Evolutionary conservation across 2,113 vertebrate genomes (phyloP), one percentile per base, ranked within the genome.

Genomic region (Caracal caracal): DNA sequence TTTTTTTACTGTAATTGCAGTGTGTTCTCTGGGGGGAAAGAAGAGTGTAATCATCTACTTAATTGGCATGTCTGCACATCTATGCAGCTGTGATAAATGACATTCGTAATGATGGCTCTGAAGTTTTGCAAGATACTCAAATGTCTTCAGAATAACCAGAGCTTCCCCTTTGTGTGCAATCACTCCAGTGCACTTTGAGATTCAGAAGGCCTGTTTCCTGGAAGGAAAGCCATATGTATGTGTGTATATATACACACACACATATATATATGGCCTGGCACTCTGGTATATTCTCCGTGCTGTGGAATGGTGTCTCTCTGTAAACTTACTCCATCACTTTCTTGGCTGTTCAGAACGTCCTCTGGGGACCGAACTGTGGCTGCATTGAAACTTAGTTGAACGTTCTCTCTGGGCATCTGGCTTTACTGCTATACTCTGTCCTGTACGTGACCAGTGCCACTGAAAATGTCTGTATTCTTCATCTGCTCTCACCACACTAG

Each of bases 1-100:
- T 43, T 43, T 43, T 43, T 92, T 51, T 47, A 2, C 76, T 51
- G 26, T 97, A 76, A 92, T 88, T 97, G 94, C 78, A 65, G 8
- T 47, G 80, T 76, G 43, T 93, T 87, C 83, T 73, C 79, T 56
- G 16, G 24, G 65, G 83, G 51, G 65, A 49, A 10, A 51, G 76
- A 82, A 59, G 82, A 90, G 73, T 63, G 20, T 85, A 37, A 66
- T 93, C 91, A 79, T 81, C 43, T 65, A 28, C 53, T 73, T 93
- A 93, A 94, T 95, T 96, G 96, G 91, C 78, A 66, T 68, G 94
- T 95, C 95, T 97, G 82, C 40, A 35, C 65, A 10, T 20, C 59
- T 19, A 15, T 88, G 80, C 70, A 26, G 7, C 93, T 71, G 56
- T 94, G 66, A 68, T 81, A 79, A 87, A 47, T 47, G 94, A 11